phyloP scores from a whole-genome alignment of 2,888 invertebrate genomes.

The Drosophila sordidapex region DNA sequence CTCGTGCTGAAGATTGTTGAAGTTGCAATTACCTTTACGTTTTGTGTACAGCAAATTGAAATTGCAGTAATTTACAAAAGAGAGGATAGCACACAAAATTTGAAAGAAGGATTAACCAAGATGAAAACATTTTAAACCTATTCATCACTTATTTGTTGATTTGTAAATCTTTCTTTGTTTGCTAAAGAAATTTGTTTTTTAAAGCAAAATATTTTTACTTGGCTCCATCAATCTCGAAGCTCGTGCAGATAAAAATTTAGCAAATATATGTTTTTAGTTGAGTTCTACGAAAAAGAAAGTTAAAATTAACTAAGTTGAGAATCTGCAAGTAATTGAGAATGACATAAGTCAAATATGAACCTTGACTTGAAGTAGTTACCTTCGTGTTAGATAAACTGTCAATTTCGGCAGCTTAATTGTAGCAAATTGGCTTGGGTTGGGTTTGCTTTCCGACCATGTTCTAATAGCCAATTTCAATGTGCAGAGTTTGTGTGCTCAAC shows the following conservation, averaged over 20 bases:
- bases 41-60: slow-evolving; percentile 57
- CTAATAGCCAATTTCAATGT: slow-evolving; percentile 46
- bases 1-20: slow-evolving; percentile 25
- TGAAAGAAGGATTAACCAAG: slow-evolving; percentile 8
- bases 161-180: neutral
- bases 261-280: neutral
- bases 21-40: slow-evolving; percentile 66
- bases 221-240: neutral
- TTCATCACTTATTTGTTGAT: slow-evolving; percentile 13
- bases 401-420: slow-evolving; percentile 51
- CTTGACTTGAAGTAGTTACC: slow-evolving; percentile 1
- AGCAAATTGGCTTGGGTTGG: slow-evolving; percentile 50
- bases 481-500: slow-evolving; percentile 28
- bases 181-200: neutral
- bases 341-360: neutral
- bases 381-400: slow-evolving; percentile 24
- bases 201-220: neutral
- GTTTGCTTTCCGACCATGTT: slow-evolving; percentile 17
- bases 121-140: slow-evolving; percentile 13
- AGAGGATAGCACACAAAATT: neutral
- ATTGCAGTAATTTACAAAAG: slow-evolving; percentile 27
- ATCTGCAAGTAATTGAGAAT: neutral
- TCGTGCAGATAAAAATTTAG: neutral
- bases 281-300: neutral
- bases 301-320: neutral